Base-by-base conservation (phyloP, 1,140 invertebrate species). In the Ceratitis capitata region DNA sequence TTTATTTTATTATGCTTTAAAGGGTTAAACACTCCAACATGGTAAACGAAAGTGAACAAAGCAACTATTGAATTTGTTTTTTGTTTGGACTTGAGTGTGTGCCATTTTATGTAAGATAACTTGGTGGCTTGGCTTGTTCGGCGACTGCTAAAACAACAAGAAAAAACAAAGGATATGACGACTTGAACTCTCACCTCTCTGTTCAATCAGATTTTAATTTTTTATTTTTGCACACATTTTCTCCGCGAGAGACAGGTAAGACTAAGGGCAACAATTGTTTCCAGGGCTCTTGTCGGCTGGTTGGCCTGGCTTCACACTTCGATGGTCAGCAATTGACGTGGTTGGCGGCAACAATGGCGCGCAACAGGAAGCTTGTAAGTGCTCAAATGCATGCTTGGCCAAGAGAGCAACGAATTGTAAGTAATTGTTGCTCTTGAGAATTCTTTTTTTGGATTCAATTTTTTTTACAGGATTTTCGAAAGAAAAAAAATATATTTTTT, bases 351-450 rank as follows among this genome's bases (percentile, higher is more conserved):
- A 32, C 26, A 29, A 32, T 39, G 61, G 61, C 32, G 32, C 32
- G 32, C 61, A 69, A 39, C 61, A 69, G 61, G 61, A 69, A 69
- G 61, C 61, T 69, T 32, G 12, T 19, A 69, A 69, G 29, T 69
- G 61, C 32, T 69, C 61, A 32, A 69, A 35, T 69, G 29, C 61
- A 69, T 69, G 32, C 61, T 69, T 69, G 61, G 32, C 61, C 61
- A 69, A 35, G 61, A 35, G 29, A 29, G 61, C 61, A 69, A 69
- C 61, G 61, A 69, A 32, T 69, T 69, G 61, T 69, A 69, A 39
- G 29, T 69, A 69, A 69, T 69, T 69, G n/a, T n/a, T n/a, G 61
- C 32, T 35, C 26, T 35, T 35, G 32, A 69, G 32, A 0, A 69
- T 69, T 39, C 39, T 69, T 10, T 1, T 69, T 64, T 5, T 69